These are phyloP conservation scores for Synodontis membranacea DNA, from an alignment of 2,113 vertebrate species.

Conservation along the genomic window DNA sequence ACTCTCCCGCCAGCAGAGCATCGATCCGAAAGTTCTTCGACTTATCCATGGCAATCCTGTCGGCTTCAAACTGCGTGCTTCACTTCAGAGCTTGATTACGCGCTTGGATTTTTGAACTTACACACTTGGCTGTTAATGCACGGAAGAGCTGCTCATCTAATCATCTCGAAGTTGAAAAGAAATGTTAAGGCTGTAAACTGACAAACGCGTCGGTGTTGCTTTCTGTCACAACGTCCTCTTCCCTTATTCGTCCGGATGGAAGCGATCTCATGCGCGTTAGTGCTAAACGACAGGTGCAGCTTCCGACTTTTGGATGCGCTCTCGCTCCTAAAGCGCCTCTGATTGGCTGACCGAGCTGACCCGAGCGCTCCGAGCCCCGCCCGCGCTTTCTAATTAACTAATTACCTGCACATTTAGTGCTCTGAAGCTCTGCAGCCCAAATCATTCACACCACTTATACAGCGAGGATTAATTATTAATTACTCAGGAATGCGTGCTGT, in stretches of 20 bases:
- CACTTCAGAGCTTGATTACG: neutral
- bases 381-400: slow-evolving; percentile 56
- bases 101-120: too few species aligned
- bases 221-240: neutral
- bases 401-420: slow-evolving; percentile 55
- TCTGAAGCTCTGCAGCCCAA: slow-evolving; percentile 18
- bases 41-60: slow-evolving; percentile 68
- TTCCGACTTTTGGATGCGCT: slow-evolving; percentile 44
- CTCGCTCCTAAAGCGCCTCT: slow-evolving; percentile 45
- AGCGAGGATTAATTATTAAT: slow-evolving; percentile 11
- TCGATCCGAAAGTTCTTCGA: slow-evolving; percentile 82
- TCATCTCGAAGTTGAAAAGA: neutral
- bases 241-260: neutral
- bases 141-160: neutral
- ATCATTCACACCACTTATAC: slow-evolving; percentile 5
- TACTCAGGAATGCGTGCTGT: neutral
- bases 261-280: slow-evolving; percentile 8
- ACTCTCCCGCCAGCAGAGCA: slow-evolving; percentile 75
- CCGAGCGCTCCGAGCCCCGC: slow-evolving; percentile 39
- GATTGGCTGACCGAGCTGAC: slow-evolving; percentile 66
- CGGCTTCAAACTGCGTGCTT: neutral
- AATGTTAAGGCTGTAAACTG: neutral
- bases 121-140: too few species aligned
- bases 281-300: slow-evolving; percentile 41
- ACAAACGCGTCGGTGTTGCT: neutral